These are phyloP conservation scores for Arrhopalites spinosus DNA, from an alignment of 2,888 invertebrate species.

Conservation along the genomic window DNA sequence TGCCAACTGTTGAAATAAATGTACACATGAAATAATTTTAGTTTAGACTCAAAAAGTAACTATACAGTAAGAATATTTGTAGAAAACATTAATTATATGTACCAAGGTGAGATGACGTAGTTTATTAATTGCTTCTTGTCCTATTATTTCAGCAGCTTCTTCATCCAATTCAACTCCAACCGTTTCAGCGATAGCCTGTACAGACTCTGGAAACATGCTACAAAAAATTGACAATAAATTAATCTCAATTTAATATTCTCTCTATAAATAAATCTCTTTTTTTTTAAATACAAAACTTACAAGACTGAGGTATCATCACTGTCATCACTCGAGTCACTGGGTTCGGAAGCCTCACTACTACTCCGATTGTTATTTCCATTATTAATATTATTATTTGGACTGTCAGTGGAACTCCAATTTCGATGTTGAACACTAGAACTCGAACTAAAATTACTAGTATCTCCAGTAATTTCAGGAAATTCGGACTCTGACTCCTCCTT, in stretches of 20 bases:
- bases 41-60: conserved; percentile 12
- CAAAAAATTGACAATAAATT: not conserved
- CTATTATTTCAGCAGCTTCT: conserved; percentile 40
- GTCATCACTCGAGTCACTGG: not conserved
- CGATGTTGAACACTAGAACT: not conserved
- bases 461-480: too few species aligned
- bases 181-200: conserved; percentile 45
- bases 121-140: conserved; percentile 42
- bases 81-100: too few species aligned
- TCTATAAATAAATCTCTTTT: not conserved
- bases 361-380: not conserved
- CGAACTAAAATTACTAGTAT: not conserved
- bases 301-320: conserved; percentile 5
- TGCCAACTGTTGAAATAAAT: conserved; percentile 39
- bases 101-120: conserved; percentile 43
- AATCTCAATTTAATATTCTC: not conserved
- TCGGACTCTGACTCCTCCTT: not conserved
- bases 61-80: too few species aligned
- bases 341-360: not conserved
- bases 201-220: conserved; percentile 41
- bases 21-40: too few species aligned
- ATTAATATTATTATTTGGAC: not conserved
- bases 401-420: not conserved
- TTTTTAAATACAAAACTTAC: conserved; percentile 13
- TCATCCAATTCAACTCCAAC: conserved; percentile 46